These are phyloP conservation scores for Carabus problematicus DNA, from an alignment of 2,888 invertebrate species.

Conservation along the genomic window DNA sequence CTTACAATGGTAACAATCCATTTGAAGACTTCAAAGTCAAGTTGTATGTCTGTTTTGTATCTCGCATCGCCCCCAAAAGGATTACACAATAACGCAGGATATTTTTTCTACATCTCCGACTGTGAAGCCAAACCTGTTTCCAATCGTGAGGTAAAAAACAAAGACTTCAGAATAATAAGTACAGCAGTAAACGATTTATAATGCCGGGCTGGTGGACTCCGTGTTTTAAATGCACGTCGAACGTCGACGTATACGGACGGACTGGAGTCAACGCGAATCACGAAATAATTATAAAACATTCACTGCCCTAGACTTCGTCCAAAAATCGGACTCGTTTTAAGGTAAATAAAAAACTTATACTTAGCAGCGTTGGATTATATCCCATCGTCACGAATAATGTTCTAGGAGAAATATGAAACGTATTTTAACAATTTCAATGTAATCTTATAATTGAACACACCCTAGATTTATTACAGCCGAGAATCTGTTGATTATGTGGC, in stretches of 20 bases:
- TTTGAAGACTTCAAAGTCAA: background rate
- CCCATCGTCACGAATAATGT: no score
- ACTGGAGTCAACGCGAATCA: constrained; percentile 13
- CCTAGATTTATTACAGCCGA: no score
- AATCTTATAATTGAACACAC: no score
- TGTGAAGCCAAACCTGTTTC: constrained; percentile 8
- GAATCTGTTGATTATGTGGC: no score
- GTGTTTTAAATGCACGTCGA: no score
- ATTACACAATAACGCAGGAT: constrained; percentile 11
- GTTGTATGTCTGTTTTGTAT: background rate
- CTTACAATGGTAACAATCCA: background rate
- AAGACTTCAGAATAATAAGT: constrained; percentile 2
- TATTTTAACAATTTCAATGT: no score
- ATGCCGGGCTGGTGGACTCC: background rate
- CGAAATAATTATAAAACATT: constrained; percentile 12
- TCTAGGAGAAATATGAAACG: no score
- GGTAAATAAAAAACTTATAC: no score
- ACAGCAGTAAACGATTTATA: constrained; percentile 13
- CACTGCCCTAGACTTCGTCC: background rate
- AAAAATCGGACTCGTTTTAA: no score
- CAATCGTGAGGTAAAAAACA: constrained; percentile 11
- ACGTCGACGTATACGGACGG: background rate
- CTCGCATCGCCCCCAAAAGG: constrained; percentile 9
- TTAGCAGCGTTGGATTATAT: no score
- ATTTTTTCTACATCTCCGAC: background rate